Evolutionary conservation across 2,888 invertebrate species (phyloP).

Genomic region (Brenthis daphne): DNA sequence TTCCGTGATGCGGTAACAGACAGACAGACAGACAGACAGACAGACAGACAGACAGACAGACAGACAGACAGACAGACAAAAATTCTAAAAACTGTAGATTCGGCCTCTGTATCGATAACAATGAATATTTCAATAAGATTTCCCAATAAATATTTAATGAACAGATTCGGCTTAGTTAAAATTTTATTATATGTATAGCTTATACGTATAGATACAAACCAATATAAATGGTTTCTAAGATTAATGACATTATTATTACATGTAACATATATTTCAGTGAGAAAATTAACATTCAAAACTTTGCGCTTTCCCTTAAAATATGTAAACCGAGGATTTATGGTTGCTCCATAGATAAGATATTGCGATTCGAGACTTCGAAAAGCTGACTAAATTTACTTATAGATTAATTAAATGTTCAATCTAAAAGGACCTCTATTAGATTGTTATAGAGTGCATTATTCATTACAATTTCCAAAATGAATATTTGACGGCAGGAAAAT

Average conservation of each 20-base stretch:
- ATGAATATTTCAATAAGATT: no score
- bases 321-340: constrained; percentile 25
- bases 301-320: constrained; percentile 17
- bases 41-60: no score
- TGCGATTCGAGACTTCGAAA: constrained; percentile 17
- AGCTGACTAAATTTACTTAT: constrained; percentile 26
- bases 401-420: constrained; percentile 15
- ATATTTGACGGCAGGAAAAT: constrained; percentile 20
- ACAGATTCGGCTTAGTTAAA: no score
- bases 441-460: neutral
- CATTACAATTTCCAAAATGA: neutral
- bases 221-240: no score
- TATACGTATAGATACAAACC: neutral
- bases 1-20: no score
- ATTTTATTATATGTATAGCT: no score
- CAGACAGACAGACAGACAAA: no score
- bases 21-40: no score
- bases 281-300: constrained; percentile 16
- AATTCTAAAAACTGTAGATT: no score
- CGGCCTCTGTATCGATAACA: no score
- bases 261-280: neutral
- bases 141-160: no score
- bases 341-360: constrained; percentile 23
- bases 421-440: constrained; percentile 7
- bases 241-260: no score